Conservation (phyloP, 2,113 vertebrate species). For the Thinocorus orbignyianus region DNA sequence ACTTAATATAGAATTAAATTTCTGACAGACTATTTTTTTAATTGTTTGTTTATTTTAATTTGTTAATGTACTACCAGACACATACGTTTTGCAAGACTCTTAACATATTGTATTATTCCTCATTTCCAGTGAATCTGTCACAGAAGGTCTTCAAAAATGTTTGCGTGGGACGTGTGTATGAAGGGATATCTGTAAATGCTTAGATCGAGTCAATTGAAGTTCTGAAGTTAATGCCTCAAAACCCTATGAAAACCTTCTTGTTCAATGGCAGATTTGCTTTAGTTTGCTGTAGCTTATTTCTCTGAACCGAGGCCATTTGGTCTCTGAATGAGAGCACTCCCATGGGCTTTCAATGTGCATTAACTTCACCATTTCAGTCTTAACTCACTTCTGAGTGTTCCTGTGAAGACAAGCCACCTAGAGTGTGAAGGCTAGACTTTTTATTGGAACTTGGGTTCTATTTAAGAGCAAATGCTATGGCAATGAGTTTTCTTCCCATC, state of each 20-base stretch:
- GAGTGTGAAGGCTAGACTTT: background rate
- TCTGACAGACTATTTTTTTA: background rate
- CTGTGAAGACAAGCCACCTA: background rate
- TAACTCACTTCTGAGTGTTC: background rate
- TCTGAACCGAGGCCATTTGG: background rate
- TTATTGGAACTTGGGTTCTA: background rate
- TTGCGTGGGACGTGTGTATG: background rate
- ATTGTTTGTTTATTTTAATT: background rate
- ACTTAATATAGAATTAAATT: background rate
- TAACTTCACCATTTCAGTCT: background rate
- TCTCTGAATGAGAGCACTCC: background rate
- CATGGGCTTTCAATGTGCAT: background rate
- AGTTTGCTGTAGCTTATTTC: background rate
- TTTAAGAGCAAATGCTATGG: background rate
- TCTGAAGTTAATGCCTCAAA: background rate
- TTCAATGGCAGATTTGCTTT: background rate
- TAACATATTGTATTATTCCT: rapidly evolving
- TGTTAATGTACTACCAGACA: background rate
- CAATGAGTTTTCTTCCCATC: background rate
- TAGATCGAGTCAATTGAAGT: background rate
- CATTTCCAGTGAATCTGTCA: background rate
- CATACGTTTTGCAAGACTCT: background rate
- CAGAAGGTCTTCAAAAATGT: background rate
- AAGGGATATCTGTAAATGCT: background rate
- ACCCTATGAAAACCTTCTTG: rapidly evolving